Conservation (phyloP, 2,797 vertebrate genomes). For the Crenuchus spilurus region DNA sequence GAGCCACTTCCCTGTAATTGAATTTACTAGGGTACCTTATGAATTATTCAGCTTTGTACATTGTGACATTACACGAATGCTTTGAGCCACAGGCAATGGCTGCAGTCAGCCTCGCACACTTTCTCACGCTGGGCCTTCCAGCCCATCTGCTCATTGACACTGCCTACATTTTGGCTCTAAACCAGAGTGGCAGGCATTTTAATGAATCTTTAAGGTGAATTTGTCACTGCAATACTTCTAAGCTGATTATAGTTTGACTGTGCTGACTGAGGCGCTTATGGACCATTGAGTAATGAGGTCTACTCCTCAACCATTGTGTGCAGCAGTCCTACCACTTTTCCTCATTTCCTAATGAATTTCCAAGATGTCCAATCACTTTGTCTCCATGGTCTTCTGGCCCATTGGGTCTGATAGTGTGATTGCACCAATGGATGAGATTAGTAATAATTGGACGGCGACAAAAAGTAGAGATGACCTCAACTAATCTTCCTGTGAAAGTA, state of each 20-base stretch:
- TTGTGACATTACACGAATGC: slow-evolving; percentile 47
- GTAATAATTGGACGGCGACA: slow-evolving; percentile 51
- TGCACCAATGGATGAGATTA: slow-evolving; percentile 33
- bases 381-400: slow-evolving; percentile 29
- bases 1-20: slow-evolving; percentile 53
- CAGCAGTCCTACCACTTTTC: not conserved
- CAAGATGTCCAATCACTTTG: slow-evolving; percentile 24
- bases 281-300: not conserved
- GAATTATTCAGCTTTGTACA: slow-evolving; percentile 51
- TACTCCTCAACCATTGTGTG: not conserved
- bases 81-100: slow-evolving; percentile 38
- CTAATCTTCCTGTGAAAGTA: slow-evolving; percentile 51
- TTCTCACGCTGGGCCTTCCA: not conserved
- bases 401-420: slow-evolving; percentile 39
- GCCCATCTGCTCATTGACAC: slow-evolving; percentile 31
- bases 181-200: not conserved
- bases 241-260: not conserved
- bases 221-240: slow-evolving; percentile 1
- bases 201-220: slow-evolving; percentile 28
- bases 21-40: slow-evolving; percentile 48
- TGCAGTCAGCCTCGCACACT: slow-evolving; percentile 43
- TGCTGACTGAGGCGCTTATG: not conserved
- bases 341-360: slow-evolving; percentile 31
- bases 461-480: slow-evolving; percentile 47
- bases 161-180: slow-evolving; percentile 16